Evolutionary conservation across 2,113 vertebrate species (phyloP), one percentile per base, ranked within the genome.

Genomic region (Orthonyx spaldingii): DNA sequence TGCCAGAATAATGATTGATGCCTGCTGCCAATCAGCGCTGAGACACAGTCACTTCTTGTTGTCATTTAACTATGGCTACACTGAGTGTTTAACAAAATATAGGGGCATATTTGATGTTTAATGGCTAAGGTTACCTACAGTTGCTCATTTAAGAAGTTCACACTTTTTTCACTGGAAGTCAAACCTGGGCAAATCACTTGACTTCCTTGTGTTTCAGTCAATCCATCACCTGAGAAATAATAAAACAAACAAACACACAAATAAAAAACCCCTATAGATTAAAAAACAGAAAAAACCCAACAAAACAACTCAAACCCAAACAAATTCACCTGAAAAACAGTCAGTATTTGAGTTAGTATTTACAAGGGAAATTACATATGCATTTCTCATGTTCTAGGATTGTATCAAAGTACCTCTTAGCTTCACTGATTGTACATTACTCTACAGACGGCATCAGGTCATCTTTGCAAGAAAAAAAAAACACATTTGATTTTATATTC

Each of bases 1-100:
- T 74, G 71, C 79, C 66, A 65, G 44, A 80, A 76, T 72, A 84
- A 84, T 94, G 92, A 97, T 87, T 96, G 96, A 97, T 96, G 82
- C 35, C 16, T 2, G 6, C 42, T 96, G 89, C 49, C 97, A 89
- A 46, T 96, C 92, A 97, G 35, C 55, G 41, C 39, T 59, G 33
- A 92, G 84, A 63, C 55, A 84, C 89, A 92, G 84, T 59, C 3
- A 0, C 42, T 89, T 53, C 92, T 91, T 96, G 21, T 50, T 96
- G 68, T 72, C 71, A 78, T 91, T 85, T 80, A 72, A 39, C 60
- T 37, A 14, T 11, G 66, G 28, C 80, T 93, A 56, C 60, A 59
- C 32, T 57, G 56, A 83, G 21, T 63, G 27, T 90, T 84, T 47
- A 95, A 74, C 19, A 90, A 59, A 96, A 74, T 47, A 20, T 88